These are phyloP conservation scores for Sycon ciliatum DNA, from an alignment of 37 sponge, comb jelly and placozoan genomes.

Conservation along the genomic window DNA sequence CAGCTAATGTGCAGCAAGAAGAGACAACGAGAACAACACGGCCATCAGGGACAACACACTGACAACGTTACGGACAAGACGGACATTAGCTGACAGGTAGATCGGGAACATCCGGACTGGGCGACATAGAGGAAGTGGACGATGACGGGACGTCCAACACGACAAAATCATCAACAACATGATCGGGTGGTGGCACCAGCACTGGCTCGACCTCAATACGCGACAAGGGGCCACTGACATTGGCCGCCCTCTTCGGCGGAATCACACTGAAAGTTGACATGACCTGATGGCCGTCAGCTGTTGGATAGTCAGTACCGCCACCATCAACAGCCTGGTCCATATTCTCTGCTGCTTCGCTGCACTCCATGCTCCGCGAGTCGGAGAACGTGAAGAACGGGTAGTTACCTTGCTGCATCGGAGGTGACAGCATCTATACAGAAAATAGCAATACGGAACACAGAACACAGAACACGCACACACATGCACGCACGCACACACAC, in stretches of 20 bases:
- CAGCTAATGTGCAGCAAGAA: too few relatives aligned
- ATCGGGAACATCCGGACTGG: too few relatives aligned
- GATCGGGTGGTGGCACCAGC: neutral
- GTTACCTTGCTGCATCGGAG: slow-evolving; percentile 50
- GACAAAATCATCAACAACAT: slow-evolving; percentile 38
- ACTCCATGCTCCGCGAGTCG: slow-evolving; percentile 19
- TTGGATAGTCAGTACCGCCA: too few relatives aligned
- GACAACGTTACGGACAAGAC: too few relatives aligned
- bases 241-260: neutral
- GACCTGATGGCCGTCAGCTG: too few relatives aligned
- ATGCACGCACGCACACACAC: neutral
- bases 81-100: too few relatives aligned
- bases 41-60: too few relatives aligned
- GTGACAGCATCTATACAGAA: slow-evolving; percentile 39
- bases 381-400: slow-evolving; percentile 71
- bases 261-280: slow-evolving; percentile 24
- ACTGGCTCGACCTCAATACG: neutral
- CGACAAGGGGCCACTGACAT: neutral
- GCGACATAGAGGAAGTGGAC: too few relatives aligned
- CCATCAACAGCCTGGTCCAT: too few relatives aligned
- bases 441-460: neutral
- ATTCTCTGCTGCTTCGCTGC: too few relatives aligned
- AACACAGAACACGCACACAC: neutral
- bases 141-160: slow-evolving; percentile 46
- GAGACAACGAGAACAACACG: too few relatives aligned